Percentiles rank a stretch among this genome's conserved stretches.
These are phyloP conservation scores for Caenorhabditis sp. DNA, from an alignment of 2,888 invertebrate genomes.

Conservation along the genomic window DNA sequence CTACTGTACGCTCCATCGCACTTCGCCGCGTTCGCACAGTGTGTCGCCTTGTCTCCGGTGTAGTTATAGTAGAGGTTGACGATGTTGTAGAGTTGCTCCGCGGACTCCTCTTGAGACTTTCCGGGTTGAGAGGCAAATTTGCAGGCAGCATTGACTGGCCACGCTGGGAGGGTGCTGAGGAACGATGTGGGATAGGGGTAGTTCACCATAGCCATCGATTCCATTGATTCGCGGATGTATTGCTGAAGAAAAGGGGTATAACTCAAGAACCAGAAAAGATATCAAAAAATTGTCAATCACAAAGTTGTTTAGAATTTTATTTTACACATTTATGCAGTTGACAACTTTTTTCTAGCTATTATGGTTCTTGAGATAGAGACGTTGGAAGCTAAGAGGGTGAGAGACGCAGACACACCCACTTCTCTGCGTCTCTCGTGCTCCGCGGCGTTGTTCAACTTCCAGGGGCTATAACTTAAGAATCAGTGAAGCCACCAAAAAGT, in stretches of 20 bases:
- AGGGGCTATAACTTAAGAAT: not conserved
- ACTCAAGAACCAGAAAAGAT: no score
- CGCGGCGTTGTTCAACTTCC: not conserved
- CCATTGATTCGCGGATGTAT: slow-evolving; percentile 79
- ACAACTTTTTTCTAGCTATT: not conserved
- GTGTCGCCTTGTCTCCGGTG: slow-evolving; percentile 64
- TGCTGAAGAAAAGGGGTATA: slow-evolving; percentile 1
- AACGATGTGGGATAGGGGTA: slow-evolving; percentile 94
- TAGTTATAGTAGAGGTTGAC: slow-evolving; percentile 74
- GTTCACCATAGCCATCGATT: slow-evolving; percentile 93
- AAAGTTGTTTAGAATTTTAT: not conserved
- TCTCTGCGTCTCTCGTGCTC: not conserved
- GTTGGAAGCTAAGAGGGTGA: no score
- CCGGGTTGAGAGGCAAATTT: slow-evolving; percentile 84
- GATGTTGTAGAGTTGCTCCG: slow-evolving; percentile 68
- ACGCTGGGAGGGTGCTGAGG: slow-evolving; percentile 88
- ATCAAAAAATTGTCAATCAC: no score
- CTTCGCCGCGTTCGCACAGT: slow-evolving; percentile 76
- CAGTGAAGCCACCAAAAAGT: not conserved
- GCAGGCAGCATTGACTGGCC: slow-evolving; percentile 85
- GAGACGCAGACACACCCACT: not conserved
- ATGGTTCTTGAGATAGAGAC: not conserved
- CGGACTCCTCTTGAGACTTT: slow-evolving; percentile 67
- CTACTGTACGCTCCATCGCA: slow-evolving; percentile 72
- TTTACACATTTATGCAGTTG: not conserved